These are phyloP conservation scores for Erebia ligea DNA, from an alignment of 2,888 invertebrate genomes.

Conservation along the genomic window DNA sequence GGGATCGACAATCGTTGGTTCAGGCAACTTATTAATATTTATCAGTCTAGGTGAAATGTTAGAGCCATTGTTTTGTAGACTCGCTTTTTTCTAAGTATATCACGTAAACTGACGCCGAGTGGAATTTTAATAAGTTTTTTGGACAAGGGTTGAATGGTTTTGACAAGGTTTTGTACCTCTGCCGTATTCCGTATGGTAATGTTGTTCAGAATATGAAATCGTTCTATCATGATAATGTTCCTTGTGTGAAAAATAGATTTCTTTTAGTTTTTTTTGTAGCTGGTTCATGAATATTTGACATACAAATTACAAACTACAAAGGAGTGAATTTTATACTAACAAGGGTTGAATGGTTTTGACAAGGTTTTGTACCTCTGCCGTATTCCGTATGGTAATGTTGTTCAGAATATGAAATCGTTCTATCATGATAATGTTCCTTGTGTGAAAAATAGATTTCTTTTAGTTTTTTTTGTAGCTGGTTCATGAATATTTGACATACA, in stretches of 20 bases:
- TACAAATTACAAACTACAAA: neutral
- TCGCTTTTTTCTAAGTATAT: conserved; percentile 46
- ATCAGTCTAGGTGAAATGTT: conserved; percentile 68
- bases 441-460: neutral
- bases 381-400: conserved; percentile 11
- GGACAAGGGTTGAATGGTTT: conserved; percentile 9
- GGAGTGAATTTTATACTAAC: neutral
- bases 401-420: neutral
- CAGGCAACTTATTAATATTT: conserved; percentile 59
- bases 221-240: conserved; percentile 3
- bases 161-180: conserved; percentile 22
- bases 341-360: conserved; percentile 18
- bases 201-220: neutral
- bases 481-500: neutral
- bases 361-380: conserved; percentile 15
- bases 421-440: conserved; percentile 2
- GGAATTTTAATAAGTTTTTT: conserved; percentile 37
- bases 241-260: neutral
- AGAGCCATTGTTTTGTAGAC: conserved; percentile 49
- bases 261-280: neutral
- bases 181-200: conserved; percentile 10
- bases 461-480: neutral
- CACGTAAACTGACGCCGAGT: conserved; percentile 31
- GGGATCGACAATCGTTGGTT: conserved; percentile 27
- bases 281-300: neutral